Evolutionary conservation across 2,888 invertebrate species (phyloP).

Genomic region (Troides helena): DNA sequence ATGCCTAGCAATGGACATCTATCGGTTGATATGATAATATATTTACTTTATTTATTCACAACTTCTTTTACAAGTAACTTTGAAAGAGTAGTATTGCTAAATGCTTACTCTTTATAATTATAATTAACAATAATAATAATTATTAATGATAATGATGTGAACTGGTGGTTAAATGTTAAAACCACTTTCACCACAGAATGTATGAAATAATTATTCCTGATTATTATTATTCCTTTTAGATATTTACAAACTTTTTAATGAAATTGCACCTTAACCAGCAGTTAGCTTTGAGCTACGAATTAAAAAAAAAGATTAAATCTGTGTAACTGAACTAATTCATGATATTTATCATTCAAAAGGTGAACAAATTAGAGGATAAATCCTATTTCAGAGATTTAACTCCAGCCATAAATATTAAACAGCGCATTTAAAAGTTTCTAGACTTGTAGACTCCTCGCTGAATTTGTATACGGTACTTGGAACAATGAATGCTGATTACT

Average conservation of each 20-base stretch:
- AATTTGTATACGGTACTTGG: not conserved
- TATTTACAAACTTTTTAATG: not conserved
- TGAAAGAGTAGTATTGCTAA: no score
- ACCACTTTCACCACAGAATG: no score
- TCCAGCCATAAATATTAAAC: conserved; percentile 12
- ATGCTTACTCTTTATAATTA: no score
- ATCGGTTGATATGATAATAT: no score
- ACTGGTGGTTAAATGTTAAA: not conserved
- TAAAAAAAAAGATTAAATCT: conserved; percentile 32
- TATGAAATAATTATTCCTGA: no score
- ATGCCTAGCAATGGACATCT: no score
- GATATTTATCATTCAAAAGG: conserved; percentile 32
- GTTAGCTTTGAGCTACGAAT: conserved; percentile 33
- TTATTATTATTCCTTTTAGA: not conserved
- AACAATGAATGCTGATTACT: conserved; percentile 19
- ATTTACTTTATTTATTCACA: no score
- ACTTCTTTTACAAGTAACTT: no score
- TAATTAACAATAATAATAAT: no score
- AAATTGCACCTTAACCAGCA: conserved; percentile 29
- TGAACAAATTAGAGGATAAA: conserved; percentile 30
- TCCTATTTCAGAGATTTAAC: conserved; percentile 15
- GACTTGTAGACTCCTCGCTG: not conserved
- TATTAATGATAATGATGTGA: no score
- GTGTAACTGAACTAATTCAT: conserved; percentile 32
- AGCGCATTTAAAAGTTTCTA: conserved; percentile 9